phyloP scores from a whole-genome alignment of 2,113 vertebrate genomes.

The Riparia riparia region DNA sequence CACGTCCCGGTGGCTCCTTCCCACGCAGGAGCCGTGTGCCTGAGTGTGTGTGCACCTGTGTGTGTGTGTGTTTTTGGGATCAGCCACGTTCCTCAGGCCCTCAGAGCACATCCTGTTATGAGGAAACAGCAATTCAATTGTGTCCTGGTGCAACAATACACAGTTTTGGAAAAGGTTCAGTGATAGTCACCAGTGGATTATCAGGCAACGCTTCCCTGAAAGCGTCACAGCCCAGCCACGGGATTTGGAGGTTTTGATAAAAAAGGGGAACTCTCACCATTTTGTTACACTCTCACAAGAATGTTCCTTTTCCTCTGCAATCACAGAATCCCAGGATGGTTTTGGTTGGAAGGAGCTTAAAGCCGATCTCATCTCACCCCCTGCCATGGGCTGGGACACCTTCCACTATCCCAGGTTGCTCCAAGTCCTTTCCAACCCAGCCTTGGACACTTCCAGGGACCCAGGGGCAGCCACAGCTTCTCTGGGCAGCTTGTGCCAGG shows the following conservation, averaged over 20 bases:
- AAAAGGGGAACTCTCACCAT: not conserved
- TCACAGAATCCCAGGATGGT: too few species aligned
- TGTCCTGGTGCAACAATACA: not conserved
- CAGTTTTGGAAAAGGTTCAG: not conserved
- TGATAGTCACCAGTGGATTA: not conserved
- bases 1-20: not conserved
- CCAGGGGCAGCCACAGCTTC: not conserved
- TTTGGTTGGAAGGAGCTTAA: too few species aligned
- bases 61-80: not conserved
- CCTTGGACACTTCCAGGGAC: not conserved
- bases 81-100: not conserved
- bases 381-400: not conserved
- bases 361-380: accelerated
- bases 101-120: not conserved
- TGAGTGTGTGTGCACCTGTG: accelerated
- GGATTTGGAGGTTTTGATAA: not conserved
- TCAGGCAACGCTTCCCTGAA: not conserved
- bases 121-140: not conserved
- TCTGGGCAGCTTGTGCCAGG: not conserved
- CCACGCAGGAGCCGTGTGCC: accelerated
- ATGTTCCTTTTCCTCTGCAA: not conserved
- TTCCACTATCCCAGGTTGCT: accelerated
- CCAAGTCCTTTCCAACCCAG: not conserved
- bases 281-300: not conserved
- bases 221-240: not conserved